Evolutionary conservation across 2,113 vertebrate genomes (phyloP).

Genomic region (Rhynchomys soricoides): DNA sequence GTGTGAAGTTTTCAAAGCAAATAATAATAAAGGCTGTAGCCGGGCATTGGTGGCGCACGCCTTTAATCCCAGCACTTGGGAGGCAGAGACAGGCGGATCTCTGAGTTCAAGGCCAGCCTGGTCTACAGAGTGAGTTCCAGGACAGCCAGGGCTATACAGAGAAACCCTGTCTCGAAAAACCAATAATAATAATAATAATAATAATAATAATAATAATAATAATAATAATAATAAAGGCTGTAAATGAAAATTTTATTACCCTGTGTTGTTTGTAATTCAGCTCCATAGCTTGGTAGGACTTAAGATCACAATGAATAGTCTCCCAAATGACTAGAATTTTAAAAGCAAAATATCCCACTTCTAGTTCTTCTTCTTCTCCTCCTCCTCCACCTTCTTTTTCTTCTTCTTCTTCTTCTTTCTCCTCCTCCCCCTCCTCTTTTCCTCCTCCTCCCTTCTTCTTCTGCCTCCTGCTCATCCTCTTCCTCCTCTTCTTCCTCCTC

Average conservation of each 20-base stretch:
- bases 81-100: too few species aligned
- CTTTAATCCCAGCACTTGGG: too few species aligned
- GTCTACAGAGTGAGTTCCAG: too few species aligned
- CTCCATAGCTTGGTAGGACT: not conserved
- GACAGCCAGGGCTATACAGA: too few species aligned
- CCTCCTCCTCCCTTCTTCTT: not conserved
- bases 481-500: too few species aligned
- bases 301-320: not conserved
- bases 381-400: rapidly evolving
- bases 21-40: constrained; percentile 4
- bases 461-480: too few species aligned
- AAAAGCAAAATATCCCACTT: not conserved
- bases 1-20: not conserved
- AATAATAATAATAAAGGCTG: constrained; percentile 11
- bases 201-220: constrained; percentile 27
- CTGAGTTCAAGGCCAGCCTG: too few species aligned
- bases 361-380: not conserved
- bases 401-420: too few species aligned
- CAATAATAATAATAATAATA: constrained; percentile 30
- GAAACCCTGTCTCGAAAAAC: too few species aligned
- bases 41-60: too few species aligned
- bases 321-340: not conserved
- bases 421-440: too few species aligned
- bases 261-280: constrained; percentile 2
- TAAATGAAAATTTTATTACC: not conserved